Conservation (phyloP, 2,113 vertebrate genomes). For the Xenopus borealis region DNA sequence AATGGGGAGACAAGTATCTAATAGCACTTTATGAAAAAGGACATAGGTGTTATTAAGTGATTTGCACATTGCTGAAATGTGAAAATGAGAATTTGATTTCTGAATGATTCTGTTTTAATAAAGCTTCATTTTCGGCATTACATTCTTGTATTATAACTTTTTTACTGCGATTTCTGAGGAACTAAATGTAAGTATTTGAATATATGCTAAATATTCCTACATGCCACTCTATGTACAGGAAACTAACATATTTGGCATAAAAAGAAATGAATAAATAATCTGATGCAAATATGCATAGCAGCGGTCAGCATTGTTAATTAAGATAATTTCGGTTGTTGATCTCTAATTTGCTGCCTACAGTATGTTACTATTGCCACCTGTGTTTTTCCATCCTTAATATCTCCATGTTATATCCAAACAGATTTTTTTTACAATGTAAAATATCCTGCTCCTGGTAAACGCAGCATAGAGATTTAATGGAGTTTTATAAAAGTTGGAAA, state of each 20-base stretch:
- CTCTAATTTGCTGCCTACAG: neutral
- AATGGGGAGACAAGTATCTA: neutral
- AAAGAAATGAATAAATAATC: neutral
- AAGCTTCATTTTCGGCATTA: neutral
- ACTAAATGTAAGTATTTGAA: neutral
- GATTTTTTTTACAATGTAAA: too few relatives aligned
- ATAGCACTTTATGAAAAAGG: conserved; percentile 10
- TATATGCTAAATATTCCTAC: neutral
- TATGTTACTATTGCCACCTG: too few relatives aligned
- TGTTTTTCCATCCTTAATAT: too few relatives aligned
- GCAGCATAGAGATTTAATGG: too few relatives aligned
- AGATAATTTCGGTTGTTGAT: neutral
- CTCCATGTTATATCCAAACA: too few relatives aligned
- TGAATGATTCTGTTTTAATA: neutral
- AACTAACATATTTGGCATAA: neutral
- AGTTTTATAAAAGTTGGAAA: too few relatives aligned
- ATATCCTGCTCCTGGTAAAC: too few relatives aligned
- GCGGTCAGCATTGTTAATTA: neutral
- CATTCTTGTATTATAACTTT: neutral
- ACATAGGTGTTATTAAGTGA: conserved; percentile 30
- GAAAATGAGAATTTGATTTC: conserved; percentile 17
- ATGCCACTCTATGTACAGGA: neutral
- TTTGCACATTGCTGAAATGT: conserved; percentile 18
- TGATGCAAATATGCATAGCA: neutral
- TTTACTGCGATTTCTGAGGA: neutral